Evolutionary conservation across 1,140 invertebrate genomes (phyloP).

Genomic region (Thrips palmi): DNA sequence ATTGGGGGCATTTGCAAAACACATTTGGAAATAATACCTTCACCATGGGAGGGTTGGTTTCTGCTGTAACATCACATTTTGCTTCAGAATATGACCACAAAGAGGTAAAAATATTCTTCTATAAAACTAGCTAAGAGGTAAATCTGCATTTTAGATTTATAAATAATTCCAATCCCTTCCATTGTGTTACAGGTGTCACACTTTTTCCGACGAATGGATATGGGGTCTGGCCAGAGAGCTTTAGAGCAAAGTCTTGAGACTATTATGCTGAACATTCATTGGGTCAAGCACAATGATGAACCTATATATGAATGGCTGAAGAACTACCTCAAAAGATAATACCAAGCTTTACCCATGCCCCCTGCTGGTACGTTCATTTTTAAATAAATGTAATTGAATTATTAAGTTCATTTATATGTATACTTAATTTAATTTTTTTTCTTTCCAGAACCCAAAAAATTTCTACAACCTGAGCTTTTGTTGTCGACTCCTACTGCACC

Average conservation of each 20-base stretch:
- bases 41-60: conserved; percentile 46
- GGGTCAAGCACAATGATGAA: conserved; percentile 45
- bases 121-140: conserved; percentile 7
- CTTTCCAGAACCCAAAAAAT: too few species aligned
- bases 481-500: too few species aligned
- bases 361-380: too few species aligned
- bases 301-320: conserved; percentile 36
- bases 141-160: neutral
- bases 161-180: neutral
- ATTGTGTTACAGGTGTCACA: conserved; percentile 33
- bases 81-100: conserved; percentile 50
- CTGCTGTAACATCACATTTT: conserved; percentile 46
- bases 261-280: conserved; percentile 60
- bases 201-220: conserved; percentile 44
- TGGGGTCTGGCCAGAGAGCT: conserved; percentile 44
- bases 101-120: conserved; percentile 30
- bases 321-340: conserved; percentile 26
- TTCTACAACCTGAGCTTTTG: too few species aligned
- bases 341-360: neutral
- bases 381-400: too few species aligned
- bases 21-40: conserved; percentile 47
- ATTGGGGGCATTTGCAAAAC: conserved; percentile 44
- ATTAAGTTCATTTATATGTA: too few species aligned
- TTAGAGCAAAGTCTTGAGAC: conserved; percentile 54
- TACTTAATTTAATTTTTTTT: too few species aligned